Evolutionary conservation across 2,888 invertebrate species (phyloP).

Genomic region (Crossocerus cetratus): DNA sequence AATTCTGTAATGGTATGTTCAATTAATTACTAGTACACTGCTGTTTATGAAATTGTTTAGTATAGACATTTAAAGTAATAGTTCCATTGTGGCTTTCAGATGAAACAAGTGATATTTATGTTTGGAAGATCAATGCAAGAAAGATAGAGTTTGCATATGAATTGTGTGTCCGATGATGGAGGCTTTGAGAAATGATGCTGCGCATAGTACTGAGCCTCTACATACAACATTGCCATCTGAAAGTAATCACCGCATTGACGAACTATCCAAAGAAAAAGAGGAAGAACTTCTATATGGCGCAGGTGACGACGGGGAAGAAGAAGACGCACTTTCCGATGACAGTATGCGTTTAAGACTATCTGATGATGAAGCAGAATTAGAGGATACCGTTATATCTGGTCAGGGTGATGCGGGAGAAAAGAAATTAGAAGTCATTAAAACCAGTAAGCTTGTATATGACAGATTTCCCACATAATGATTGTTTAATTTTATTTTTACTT

Average conservation of each 20-base stretch:
- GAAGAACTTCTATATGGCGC: constrained; percentile 64
- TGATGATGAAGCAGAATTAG: constrained; percentile 67
- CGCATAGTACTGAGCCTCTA: constrained; percentile 61
- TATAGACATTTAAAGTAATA: not conserved
- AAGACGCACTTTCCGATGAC: constrained; percentile 68
- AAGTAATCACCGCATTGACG: constrained; percentile 53
- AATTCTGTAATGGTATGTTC: not conserved
- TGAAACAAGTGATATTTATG: constrained; percentile 37
- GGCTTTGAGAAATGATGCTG: constrained; percentile 60
- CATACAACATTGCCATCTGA: constrained; percentile 51
- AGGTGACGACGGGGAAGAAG: constrained; percentile 65
- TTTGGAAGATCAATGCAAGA: constrained; percentile 48
- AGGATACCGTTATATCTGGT: constrained; percentile 19
- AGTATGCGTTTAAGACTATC: constrained; percentile 73
- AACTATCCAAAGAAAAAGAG: constrained; percentile 64
- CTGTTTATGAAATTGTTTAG: not conserved
- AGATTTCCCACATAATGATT: not conserved
- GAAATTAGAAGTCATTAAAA: constrained; percentile 3
- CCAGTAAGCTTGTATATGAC: constrained; percentile 35
- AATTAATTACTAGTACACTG: not conserved
- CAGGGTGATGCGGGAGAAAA: constrained; percentile 8
- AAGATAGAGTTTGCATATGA: constrained; percentile 44
- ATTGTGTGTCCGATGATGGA: constrained; percentile 63
- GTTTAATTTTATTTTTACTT: not conserved
- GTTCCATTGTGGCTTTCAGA: constrained; percentile 50